These are phyloP conservation scores for Trichonephila clavata DNA, from an alignment of 1,140 invertebrate species.

Conservation along the genomic window DNA sequence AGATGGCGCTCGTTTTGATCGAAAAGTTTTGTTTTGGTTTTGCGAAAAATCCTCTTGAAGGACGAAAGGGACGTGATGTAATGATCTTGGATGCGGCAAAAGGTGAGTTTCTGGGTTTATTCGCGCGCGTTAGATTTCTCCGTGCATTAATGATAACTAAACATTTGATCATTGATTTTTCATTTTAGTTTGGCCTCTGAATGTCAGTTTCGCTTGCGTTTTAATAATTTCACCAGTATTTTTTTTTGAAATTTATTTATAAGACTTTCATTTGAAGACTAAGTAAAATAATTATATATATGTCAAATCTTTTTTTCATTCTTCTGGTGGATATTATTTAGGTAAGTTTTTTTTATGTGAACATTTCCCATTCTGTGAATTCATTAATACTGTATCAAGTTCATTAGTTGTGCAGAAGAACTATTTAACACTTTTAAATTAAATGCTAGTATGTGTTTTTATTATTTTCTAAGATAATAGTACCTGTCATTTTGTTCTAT, in stretches of 20 bases:
- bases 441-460: no score
- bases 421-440: no score
- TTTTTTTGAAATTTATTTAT: no score
- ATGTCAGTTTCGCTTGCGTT: not conserved
- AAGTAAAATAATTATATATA: not conserved
- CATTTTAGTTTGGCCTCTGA: not conserved
- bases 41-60: conserved; percentile 49
- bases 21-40: conserved; percentile 28
- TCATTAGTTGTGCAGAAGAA: no score
- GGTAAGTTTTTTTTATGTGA: no score
- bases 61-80: conserved; percentile 60
- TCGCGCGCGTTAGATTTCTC: not conserved
- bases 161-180: not conserved
- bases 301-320: no score
- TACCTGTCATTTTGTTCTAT: no score
- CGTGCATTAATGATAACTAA: not conserved
- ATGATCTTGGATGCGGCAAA: conserved; percentile 68
- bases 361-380: no score
- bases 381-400: no score
- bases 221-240: no score
- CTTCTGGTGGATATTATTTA: no score
- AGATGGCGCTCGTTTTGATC: conserved; percentile 61
- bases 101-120: conserved; percentile 50
- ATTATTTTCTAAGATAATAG: no score
- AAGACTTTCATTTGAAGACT: not conserved